Evolutionary conservation across 2,113 vertebrate species (phyloP).

Genomic region (Mobula birostris): DNA sequence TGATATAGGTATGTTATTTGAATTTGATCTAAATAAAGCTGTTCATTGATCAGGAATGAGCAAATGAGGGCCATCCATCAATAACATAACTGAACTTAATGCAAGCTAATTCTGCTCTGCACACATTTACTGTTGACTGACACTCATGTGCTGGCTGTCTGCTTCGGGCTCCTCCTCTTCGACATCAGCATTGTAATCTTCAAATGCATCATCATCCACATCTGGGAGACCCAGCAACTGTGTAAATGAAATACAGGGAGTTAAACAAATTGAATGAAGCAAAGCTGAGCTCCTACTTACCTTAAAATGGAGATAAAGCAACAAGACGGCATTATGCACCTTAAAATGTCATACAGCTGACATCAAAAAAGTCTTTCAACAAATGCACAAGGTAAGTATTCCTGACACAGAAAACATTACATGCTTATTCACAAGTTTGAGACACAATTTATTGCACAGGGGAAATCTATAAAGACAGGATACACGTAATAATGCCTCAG

Average conservation of each 20-base stretch:
- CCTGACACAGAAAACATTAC: not conserved
- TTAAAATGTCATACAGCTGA: not conserved
- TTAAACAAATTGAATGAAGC: not conserved
- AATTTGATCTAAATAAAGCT: slow-evolving; percentile 20
- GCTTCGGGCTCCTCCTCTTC: slow-evolving; percentile 90
- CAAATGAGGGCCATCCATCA: not conserved
- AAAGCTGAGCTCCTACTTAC: not conserved
- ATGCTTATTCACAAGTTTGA: not conserved
- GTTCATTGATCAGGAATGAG: not conserved
- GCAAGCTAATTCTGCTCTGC: slow-evolving; percentile 9
- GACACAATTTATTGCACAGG: no score
- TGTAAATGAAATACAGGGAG: slow-evolving; percentile 45
- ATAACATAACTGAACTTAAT: slow-evolving; percentile 20
- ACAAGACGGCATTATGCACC: not conserved
- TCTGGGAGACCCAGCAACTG: slow-evolving; percentile 93
- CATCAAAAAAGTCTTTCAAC: not conserved
- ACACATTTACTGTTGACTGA: slow-evolving; percentile 84
- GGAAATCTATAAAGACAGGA: not conserved
- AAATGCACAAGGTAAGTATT: not conserved
- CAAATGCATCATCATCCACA: slow-evolving; percentile 86
- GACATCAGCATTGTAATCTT: slow-evolving; percentile 96
- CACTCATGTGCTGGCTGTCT: slow-evolving; percentile 96
- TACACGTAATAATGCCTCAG: not conserved
- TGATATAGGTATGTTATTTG: not conserved
- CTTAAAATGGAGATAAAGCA: not conserved